A percentile compares a stretch with the other conserved stretches of the same genome.
Conservation (phyloP, 2,113 vertebrate species). For the Craseonycteris thonglongyai region DNA sequence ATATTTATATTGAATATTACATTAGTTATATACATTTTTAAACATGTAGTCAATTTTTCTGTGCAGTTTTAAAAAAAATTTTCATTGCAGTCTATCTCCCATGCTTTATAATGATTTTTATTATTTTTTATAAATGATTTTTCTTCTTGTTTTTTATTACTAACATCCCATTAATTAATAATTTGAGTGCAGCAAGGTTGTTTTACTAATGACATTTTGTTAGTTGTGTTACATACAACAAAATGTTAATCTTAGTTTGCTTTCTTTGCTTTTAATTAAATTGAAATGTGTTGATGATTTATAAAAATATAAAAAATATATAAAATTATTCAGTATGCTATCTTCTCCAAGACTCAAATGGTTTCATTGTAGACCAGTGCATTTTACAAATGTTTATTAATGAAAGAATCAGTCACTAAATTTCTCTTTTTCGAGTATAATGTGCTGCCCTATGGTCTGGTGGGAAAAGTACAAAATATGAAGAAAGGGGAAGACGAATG, state of each 20-base stretch:
- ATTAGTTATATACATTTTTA: slow-evolving; percentile 1
- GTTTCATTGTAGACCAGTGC: background rate
- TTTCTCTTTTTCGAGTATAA: background rate
- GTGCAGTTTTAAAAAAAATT: background rate
- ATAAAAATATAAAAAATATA: slow-evolving; percentile 9
- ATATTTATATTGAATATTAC: background rate
- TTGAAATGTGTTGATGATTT: background rate
- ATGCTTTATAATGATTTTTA: background rate
- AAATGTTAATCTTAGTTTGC: background rate
- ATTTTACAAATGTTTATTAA: background rate
- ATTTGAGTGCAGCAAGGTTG: background rate
- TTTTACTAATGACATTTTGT: background rate
- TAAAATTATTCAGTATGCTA: background rate
- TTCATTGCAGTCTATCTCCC: background rate
- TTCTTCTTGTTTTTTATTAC: background rate
- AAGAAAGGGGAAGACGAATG: background rate
- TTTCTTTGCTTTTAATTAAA: slow-evolving; percentile 28
- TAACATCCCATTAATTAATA: background rate
- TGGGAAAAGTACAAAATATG: background rate
- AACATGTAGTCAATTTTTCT: background rate
- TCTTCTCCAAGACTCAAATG: background rate
- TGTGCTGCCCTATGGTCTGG: background rate
- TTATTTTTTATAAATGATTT: background rate
- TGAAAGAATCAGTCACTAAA: background rate
- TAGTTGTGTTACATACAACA: background rate